Evolutionary conservation across 2,113 vertebrate species (phyloP).

Genomic region (Galemys pyrenaicus): DNA sequence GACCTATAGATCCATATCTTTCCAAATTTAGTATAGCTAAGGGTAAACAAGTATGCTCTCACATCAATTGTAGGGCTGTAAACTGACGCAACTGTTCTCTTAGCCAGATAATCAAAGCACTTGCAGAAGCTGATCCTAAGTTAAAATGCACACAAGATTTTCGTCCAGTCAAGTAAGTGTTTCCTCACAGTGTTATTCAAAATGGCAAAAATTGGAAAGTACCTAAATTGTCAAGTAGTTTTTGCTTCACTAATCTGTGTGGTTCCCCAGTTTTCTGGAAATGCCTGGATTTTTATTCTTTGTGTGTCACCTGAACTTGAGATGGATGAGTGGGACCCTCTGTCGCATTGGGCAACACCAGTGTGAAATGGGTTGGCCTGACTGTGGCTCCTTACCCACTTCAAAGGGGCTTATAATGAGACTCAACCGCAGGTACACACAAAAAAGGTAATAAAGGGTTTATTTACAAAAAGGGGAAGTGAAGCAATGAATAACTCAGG

Average conservation of each 20-base stretch:
- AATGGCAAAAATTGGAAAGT: slow-evolving; percentile 47
- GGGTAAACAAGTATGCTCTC: neutral
- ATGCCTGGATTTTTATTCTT: slow-evolving; percentile 35
- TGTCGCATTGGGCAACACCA: too few relatives aligned
- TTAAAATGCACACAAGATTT: neutral
- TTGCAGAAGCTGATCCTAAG: neutral
- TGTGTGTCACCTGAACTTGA: neutral
- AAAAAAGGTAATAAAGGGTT: too few relatives aligned
- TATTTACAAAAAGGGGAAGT: too few relatives aligned
- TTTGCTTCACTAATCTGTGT: neutral
- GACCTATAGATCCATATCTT: neutral
- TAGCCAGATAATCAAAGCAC: neutral
- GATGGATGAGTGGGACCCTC: neutral
- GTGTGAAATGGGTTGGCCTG: too few relatives aligned
- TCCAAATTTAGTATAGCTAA: neutral
- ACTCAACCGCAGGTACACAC: too few relatives aligned
- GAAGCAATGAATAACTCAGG: too few relatives aligned
- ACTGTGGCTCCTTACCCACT: too few relatives aligned
- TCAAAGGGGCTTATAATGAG: too few relatives aligned
- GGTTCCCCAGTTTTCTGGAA: slow-evolving; percentile 42
- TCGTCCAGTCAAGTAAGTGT: neutral
- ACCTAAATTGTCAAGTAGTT: slow-evolving; percentile 39
- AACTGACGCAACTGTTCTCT: neutral
- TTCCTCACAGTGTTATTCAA: neutral
- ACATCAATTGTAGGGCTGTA: neutral